Base-by-base conservation (phyloP, 2,797 vertebrate species). In the Cercopithecus hamlyni region DNA sequence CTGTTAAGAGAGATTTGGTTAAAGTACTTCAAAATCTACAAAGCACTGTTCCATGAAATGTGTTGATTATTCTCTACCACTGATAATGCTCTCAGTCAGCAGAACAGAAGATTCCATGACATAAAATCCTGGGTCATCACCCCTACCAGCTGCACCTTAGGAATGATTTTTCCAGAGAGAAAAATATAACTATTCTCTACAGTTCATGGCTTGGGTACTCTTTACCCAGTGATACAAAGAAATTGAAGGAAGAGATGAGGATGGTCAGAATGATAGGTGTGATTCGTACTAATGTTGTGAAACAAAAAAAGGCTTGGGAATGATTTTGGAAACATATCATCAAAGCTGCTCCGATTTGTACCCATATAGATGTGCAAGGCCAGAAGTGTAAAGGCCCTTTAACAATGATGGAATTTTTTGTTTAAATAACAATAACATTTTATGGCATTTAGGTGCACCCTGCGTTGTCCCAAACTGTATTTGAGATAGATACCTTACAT, bases 251-350 rank as follows among this genome's bases (percentile, higher is more conserved):
- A 83, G 43, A 91, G 75, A 76, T 41, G 11, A 57, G 20, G 1
- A 15, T 70, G 30, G 13, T 20, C 43, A 61, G 67, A 55, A 94
- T 50, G 3, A 67, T 84, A 81, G 41, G 14, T 79, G 33, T 26
- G 4, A 81, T 48, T 94, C 48, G 67, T 50, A 70, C 70, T 93
- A 89, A 94, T 52, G 41, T 67, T 67, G 11, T 39, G 10, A 30
- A 20, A 57, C n/a, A 87, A 79, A 96, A 83, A 83, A 93, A 36
- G 24, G n/a, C 39, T 89, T 64, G 22, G 61, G 81, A 81, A 89
- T 70, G 19, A 85, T 89, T 94, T 88, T 92, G n/a, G 52, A 96
- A 97, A 77, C 6, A 76, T 39, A 88, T 58, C 24, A 50, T 24
- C 41, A 81, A 93, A 64, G 67, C 55, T 64, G 14, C 13, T 93